Evolutionary conservation across 2,888 invertebrate genomes (phyloP), one percentile per base, ranked within the genome.

Genomic region (Pimpla rufipes): DNA sequence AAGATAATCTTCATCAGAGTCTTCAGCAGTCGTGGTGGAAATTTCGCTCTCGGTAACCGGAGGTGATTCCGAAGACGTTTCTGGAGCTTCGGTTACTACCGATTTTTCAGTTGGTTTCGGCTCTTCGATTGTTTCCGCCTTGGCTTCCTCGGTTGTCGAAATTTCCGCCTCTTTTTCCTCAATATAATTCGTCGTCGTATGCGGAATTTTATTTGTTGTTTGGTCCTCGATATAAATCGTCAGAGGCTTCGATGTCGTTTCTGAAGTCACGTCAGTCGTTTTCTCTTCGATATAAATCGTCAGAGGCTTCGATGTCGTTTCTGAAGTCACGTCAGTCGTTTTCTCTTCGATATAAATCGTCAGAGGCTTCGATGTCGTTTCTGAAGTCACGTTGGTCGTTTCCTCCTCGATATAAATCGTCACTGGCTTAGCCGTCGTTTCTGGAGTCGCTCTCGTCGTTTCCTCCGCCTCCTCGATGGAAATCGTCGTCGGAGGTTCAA

Each of bases 1-100:
- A 42, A 85, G 74, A 66, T 85, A 79, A 10, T 87, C 84, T 16
- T 81, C 83, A 1, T 76, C 21, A 3, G 23, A 18, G 76, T 84
- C 83, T 29, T 80, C 85, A 0, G 66, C 77, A 6, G 50, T 42
- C 23, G 57, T 76, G 0, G 57, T 18, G 11, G 70, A 57, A 55
- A 62, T 57, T 59, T 85, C 75, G n/a, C 16, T 45, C 57, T 85
- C 82, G 0, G 73, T 52, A 10, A 55, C 35, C 6, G 80, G n/a
- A n/a, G n/a, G 66, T 42, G 75, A 55, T 66, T 77, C 70, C 6
- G 71, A 21, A 57, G 71, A 52, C 55, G 67, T 50, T 40, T 76
- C 68, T n/a, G 55, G 57, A 42, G 47, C 18, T 21, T 13, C 40
- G 18, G 83, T 59, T 7, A 79, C 68, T 0, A 71, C 85, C 70